A percentile compares a stretch with the other conserved stretches of the same genome.
phyloP scores from a whole-genome alignment of 35 echinoderm and acorn worm species.

The Hemicentrotus pulcherrimus region DNA sequence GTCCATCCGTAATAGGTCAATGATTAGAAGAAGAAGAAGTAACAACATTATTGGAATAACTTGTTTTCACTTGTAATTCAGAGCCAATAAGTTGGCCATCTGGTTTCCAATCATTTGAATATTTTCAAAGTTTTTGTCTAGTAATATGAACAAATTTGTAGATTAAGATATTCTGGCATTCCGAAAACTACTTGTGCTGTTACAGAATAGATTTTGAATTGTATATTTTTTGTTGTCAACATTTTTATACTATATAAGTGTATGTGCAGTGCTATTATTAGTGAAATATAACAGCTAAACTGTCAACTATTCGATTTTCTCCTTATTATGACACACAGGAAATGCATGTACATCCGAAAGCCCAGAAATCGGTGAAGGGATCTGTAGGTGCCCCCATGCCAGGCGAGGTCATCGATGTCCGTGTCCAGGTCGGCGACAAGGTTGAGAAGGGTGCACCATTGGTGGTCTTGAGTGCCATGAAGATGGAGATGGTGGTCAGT shows the following conservation, averaged over 20 bases:
- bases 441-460: constrained; percentile 88
- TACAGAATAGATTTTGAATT: neutral
- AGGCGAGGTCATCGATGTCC: constrained; percentile 88
- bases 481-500: constrained; percentile 99
- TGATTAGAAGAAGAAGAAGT: too few relatives aligned
- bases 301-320: neutral
- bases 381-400: constrained; percentile 96
- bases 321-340: constrained; percentile 53
- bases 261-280: neutral
- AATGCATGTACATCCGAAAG: constrained; percentile 93
- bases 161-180: too few relatives aligned
- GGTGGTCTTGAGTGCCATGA: constrained; percentile 96
- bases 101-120: too few relatives aligned
- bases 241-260: neutral
- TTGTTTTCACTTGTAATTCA: too few relatives aligned
- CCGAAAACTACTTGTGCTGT: neutral
- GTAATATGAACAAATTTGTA: too few relatives aligned
- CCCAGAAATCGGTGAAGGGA: constrained; percentile 80
- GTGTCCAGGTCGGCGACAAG: constrained; percentile 73
- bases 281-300: neutral
- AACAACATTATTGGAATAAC: too few relatives aligned
- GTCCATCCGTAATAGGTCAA: too few relatives aligned
- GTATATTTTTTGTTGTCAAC: too few relatives aligned
- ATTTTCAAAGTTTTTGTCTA: too few relatives aligned
- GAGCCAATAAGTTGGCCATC: too few relatives aligned